phyloP scores from a whole-genome alignment of 2,113 vertebrate species.

The Phyllostomus hastatus region DNA sequence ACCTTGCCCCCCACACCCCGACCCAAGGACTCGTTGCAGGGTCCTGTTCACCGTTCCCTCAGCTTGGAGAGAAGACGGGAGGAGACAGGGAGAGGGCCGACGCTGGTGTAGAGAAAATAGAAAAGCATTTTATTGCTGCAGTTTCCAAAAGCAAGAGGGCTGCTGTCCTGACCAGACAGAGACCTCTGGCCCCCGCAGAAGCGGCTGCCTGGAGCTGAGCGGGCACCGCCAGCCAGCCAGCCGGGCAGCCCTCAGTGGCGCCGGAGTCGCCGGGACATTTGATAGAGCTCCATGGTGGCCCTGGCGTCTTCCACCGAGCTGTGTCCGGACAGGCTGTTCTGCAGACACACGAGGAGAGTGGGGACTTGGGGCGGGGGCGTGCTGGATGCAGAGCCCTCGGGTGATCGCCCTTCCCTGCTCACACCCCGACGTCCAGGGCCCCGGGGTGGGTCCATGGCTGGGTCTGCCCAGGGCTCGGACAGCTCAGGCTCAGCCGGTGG shows the following conservation, averaged over 20 bases:
- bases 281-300: constrained; percentile 71
- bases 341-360: neutral
- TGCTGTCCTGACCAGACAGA: neutral
- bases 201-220: accelerated
- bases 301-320: constrained; percentile 68
- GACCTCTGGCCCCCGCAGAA: neutral
- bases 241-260: neutral
- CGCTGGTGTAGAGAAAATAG: neutral
- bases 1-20: neutral
- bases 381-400: neutral
- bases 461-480: neutral
- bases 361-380: too few relatives aligned
- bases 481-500: neutral
- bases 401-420: neutral
- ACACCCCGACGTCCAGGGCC: neutral
- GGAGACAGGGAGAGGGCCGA: neutral
- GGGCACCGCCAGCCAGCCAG: accelerated
- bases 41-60: accelerated
- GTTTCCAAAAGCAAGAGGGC: neutral
- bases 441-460: neutral
- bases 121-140: constrained; percentile 25
- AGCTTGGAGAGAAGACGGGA: neutral
- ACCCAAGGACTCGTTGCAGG: neutral
- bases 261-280: neutral
- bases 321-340: constrained; percentile 48